Percentiles rank a stretch among this genome's conserved stretches.
Evolutionary conservation across 2,888 invertebrate genomes (phyloP).

Genomic region (Caenorhabditis sp.): DNA sequence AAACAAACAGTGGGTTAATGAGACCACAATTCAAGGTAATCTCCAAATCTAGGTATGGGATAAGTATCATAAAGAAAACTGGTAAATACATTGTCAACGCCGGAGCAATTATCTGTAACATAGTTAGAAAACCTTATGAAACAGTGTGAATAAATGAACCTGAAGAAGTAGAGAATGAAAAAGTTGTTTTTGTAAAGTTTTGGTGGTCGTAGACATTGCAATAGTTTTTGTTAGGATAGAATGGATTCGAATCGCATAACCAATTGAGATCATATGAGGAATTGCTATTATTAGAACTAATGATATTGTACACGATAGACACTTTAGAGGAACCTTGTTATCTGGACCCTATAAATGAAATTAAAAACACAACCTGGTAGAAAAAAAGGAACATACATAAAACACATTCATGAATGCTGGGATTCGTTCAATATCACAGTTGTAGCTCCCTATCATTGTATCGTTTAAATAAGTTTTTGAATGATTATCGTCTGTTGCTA

Average conservation of each 20-base stretch:
- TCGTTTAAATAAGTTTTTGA: no score
- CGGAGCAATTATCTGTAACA: background rate
- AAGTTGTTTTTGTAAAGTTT: background rate
- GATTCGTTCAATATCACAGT: no score
- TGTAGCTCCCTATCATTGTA: no score
- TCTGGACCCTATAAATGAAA: no score
- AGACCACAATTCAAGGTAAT: background rate
- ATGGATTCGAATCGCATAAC: background rate
- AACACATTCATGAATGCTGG: no score
- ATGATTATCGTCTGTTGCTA: no score
- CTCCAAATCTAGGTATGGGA: background rate
- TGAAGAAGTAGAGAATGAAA: background rate
- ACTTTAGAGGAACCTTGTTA: no score
- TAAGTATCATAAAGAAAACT: background rate
- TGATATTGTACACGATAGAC: no score
- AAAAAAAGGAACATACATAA: no score
- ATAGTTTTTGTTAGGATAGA: background rate
- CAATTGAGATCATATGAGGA: background rate
- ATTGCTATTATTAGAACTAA: no score
- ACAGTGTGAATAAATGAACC: background rate
- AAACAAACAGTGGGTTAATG: background rate
- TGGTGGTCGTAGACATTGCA: background rate
- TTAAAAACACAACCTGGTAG: no score
- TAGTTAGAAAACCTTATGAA: background rate
- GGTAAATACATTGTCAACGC: background rate